Evolutionary conservation across 2,888 invertebrate genomes (phyloP).

Genomic region (Lamellibrachia columna): DNA sequence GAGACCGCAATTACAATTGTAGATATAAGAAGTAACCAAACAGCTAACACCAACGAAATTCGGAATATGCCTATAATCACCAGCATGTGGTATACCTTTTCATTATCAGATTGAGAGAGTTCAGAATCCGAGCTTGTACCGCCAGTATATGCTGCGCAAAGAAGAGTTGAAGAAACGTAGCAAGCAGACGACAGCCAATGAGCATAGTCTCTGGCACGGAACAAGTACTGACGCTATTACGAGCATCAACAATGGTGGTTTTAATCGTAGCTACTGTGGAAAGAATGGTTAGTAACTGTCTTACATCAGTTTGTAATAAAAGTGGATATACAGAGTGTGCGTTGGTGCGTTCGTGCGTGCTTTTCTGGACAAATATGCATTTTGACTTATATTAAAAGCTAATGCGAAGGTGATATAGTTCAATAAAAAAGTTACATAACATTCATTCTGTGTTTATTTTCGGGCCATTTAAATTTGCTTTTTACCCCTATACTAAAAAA

Average conservation of each 20-base stretch:
- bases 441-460: too few species aligned
- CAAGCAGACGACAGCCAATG: neutral
- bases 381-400: too few species aligned
- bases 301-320: neutral
- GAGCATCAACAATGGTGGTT: neutral
- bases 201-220: neutral
- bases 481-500: too few species aligned
- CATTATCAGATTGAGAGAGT: neutral
- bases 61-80: neutral
- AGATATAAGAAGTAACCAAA: too few species aligned
- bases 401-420: too few species aligned
- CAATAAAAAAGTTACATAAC: too few species aligned
- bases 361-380: too few species aligned
- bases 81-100: neutral
- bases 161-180: neutral
- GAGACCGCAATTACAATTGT: too few species aligned
- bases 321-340: neutral
- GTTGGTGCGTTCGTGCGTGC: neutral
- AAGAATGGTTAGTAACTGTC: neutral
- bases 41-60: neutral
- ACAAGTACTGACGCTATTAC: neutral
- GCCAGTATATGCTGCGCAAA: neutral
- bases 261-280: neutral
- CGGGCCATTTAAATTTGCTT: too few species aligned
- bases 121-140: neutral